Evolutionary conservation across 2,113 vertebrate genomes (phyloP), one percentile per base, ranked within the genome.

Genomic region (Sander lucioperca): DNA sequence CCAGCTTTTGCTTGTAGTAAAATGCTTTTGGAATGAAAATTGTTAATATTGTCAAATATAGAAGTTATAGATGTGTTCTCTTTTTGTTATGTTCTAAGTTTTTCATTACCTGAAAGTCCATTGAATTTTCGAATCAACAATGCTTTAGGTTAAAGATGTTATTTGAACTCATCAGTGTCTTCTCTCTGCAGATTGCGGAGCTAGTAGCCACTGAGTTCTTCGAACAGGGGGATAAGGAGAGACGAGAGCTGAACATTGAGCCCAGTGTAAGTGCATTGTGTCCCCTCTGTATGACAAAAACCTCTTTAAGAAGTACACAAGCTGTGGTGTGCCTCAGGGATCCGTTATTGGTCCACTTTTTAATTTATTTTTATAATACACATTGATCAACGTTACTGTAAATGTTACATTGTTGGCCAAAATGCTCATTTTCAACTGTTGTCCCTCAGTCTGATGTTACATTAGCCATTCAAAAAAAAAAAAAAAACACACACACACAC

Each of bases 141-240:
- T 56, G 50, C 36, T 74, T 69, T 43, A 30, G 21, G 14, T 43
- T 57, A n/a, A 30, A n/a, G 12, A 39, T 58, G 10, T 10, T n/a
- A 15, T 9, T 11, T 33, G n/a, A 64, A 18, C 47, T 70, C 27
- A 43, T 9, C 19, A 15, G 12, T 69, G 12, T 77, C 51, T 67
- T 70, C 18, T 54, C 63, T 80, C 68, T 93, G 39, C 94, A 99
- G 98, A 97, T 97, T 85, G 98, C 98, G 11, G 98, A 99, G 90
- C 97, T 99, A 62, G 97, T 99, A 27, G 98, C 98, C 73, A 94
- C 97, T 0, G 98, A 99, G 92, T 99, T 99, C 94, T 99, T 99
- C 62, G 98, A 99, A 77, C 98, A 99, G 93, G 98, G 98, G 51
- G 98, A 99, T 90, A 99, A 97, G 86, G 98, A 99, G 90, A 95